These are phyloP conservation scores for Phthorimaea operculella DNA, from an alignment of 1,140 invertebrate species.

Conservation along the genomic window DNA sequence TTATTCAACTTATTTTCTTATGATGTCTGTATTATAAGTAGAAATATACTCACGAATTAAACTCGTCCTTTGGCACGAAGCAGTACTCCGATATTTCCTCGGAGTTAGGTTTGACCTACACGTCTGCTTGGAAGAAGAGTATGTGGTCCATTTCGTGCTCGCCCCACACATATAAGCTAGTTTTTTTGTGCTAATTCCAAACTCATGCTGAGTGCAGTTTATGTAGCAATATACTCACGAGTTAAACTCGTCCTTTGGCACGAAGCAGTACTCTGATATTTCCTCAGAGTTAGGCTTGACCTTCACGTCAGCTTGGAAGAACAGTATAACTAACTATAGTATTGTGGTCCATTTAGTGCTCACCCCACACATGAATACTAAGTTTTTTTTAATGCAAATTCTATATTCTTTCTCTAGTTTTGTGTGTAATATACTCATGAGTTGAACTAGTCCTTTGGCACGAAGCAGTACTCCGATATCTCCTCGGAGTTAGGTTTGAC, in stretches of 20 bases:
- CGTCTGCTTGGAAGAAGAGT: slow-evolving; percentile 83
- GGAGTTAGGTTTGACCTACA: slow-evolving; percentile 84
- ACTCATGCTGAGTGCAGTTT: no score
- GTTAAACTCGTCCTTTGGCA: slow-evolving; percentile 77
- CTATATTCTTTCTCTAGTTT: no score
- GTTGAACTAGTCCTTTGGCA: slow-evolving; percentile 77
- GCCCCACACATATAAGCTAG: no score
- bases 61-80: slow-evolving; percentile 78
- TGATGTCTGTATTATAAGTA: no score
- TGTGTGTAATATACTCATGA: slow-evolving; percentile 62
- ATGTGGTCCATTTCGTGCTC: slow-evolving; percentile 98
- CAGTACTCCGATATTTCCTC: slow-evolving; percentile 89
- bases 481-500: slow-evolving; percentile 90
- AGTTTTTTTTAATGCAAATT: no score
- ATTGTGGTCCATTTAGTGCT: slow-evolving; percentile 98
- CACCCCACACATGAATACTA: slow-evolving; percentile 95
- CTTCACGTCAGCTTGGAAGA: slow-evolving; percentile 83
- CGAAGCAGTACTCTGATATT: slow-evolving; percentile 84
- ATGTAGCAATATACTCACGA: slow-evolving; percentile 58
- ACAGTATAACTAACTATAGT: no score
- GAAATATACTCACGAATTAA: slow-evolving; percentile 69
- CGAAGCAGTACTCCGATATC: slow-evolving; percentile 84
- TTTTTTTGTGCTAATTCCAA: no score
- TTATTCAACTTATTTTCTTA: no score
- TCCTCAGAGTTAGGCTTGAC: slow-evolving; percentile 90